Conservation (phyloP, 2,113 vertebrate species). For the Misgurnus mizolepis region DNA sequence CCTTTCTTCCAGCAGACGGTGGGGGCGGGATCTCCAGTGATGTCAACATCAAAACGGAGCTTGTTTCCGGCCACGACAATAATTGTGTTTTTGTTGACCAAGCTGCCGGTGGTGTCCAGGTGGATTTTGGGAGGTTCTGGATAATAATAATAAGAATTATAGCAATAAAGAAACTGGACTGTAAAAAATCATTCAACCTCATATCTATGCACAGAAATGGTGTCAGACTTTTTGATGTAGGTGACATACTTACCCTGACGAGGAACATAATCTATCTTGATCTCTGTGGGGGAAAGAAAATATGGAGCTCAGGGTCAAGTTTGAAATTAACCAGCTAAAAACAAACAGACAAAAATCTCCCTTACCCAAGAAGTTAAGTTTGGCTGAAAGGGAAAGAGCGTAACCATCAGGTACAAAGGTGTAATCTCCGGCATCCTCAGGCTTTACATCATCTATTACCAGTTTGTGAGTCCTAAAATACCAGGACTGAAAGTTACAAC, state of each 20-base stretch:
- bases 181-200: not conserved
- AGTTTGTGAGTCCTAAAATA: slow-evolving; percentile 83
- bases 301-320: not conserved
- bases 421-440: slow-evolving; percentile 86
- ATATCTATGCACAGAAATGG: not conserved
- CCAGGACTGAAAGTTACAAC: slow-evolving; percentile 58
- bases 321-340: not conserved
- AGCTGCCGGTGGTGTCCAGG: slow-evolving; percentile 79
- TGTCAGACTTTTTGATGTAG: not conserved
- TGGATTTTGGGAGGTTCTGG: slow-evolving; percentile 90
- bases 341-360: not conserved
- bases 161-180: not conserved
- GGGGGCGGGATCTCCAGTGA: slow-evolving; percentile 85
- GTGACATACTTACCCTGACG: slow-evolving; percentile 78
- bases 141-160: not conserved
- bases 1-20: slow-evolving; percentile 80
- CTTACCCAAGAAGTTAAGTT: slow-evolving; percentile 90
- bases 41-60: slow-evolving; percentile 82
- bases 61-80: slow-evolving; percentile 90
- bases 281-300: slow-evolving; percentile 74
- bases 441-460: slow-evolving; percentile 80
- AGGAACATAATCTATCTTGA: slow-evolving; percentile 90
- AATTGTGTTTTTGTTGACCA: slow-evolving; percentile 76
- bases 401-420: slow-evolving; percentile 87
- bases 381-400: slow-evolving; percentile 84